Percentiles rank a stretch among this genome's conserved stretches.
These are phyloP conservation scores for Stichodactyla mertensii DNA, from an alignment of 64 coral and sea anemone genomes.

Conservation along the genomic window DNA sequence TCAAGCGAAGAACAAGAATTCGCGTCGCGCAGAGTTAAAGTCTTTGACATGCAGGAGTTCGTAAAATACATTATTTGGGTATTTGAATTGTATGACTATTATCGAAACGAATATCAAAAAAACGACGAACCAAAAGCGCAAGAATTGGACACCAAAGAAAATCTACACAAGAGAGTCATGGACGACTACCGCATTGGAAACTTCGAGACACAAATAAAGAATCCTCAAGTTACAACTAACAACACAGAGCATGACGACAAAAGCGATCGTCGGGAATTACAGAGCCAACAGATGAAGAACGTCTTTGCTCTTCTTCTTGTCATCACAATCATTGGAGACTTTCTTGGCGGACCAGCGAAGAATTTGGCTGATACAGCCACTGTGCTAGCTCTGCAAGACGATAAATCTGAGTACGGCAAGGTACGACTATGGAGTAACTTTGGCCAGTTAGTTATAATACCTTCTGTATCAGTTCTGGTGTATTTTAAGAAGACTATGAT, in stretches of 20 bases:
- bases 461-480: background rate
- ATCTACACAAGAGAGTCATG: too few species aligned
- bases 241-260: background rate
- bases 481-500: background rate
- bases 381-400: background rate
- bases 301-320: background rate
- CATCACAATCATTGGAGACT: background rate
- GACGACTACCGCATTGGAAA: too few species aligned
- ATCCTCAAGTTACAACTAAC: background rate
- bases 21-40: too few species aligned
- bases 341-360: background rate
- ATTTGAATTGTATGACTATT: too few species aligned
- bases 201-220: too few species aligned
- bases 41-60: too few species aligned
- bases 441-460: background rate
- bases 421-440: constrained; percentile 18
- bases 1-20: too few species aligned
- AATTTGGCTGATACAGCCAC: constrained; percentile 8
- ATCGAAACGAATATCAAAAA: too few species aligned
- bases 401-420: background rate
- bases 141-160: too few species aligned
- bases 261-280: background rate
- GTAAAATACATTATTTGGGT: too few species aligned
- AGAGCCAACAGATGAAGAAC: background rate
- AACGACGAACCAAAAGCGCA: too few species aligned